Base-by-base conservation (phyloP, 1,140 invertebrate species). In the Centruroides sculpturatus region DNA sequence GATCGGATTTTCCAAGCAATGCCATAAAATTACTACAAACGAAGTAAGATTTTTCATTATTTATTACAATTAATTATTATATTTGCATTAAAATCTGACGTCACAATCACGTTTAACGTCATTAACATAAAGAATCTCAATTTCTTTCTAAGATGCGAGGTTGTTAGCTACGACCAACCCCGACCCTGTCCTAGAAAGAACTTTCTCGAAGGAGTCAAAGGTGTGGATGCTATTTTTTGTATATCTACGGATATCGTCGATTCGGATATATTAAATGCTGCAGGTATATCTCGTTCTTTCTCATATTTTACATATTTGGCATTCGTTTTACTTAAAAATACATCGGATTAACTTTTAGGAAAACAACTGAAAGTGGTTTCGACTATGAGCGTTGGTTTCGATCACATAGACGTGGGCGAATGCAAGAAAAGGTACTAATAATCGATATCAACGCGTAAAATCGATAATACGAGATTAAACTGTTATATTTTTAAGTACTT, bases 371-470 rank as follows among this genome's bases (percentile, higher is more conserved):
- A 89, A 76, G 86, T 92, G 4, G 78, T 97, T 12, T 82, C 81
- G 0, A 93, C 92, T 0, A 87, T 93, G 76, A 94, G 91, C 1
- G 93, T 94, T 10, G 93, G 92, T 1, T 72, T 74, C 63, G 78
- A 80, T 49, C 78, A 80, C 60, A 72, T 80, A 59, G 75, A 79
- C 65, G 53, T 77, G 3, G 66, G 69, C 5, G 76, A 71, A 63
- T 79, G 83, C 68, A 5, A 41, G 41, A 41, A 41, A 41, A 41
- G 41, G 41, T 41, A 41, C 54, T 41, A 51, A 49, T 49, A 49
- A 11, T 49, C n/a, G 48, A n/a, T 49, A 49, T 11, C n/a, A n/a
- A 11, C 48, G 4, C 50, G n/a, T 51, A 5, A 51, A 7, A n/a
- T 3, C 3, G 12, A 51, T 51, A 11, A 13, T 51, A 51, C 23